Percentiles rank a stretch among this genome's conserved stretches.
phyloP scores from a whole-genome alignment of 2,113 vertebrate species.

The Aramus guarauna region DNA sequence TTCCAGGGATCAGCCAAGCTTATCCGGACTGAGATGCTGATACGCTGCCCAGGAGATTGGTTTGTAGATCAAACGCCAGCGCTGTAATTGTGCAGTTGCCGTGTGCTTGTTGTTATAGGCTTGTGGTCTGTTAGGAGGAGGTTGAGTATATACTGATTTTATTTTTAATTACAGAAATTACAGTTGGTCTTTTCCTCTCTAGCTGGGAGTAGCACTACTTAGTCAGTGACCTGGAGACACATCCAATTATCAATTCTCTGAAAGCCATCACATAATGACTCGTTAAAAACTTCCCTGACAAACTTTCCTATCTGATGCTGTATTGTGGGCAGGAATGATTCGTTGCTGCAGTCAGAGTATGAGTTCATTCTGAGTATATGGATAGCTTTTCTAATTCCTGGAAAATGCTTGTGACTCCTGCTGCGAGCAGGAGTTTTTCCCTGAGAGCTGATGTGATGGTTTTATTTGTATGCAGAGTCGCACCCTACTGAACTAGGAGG shows the following conservation, averaged over 20 bases:
- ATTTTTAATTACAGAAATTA: constrained; percentile 22
- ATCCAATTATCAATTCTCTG: constrained; percentile 21
- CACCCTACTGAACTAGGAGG: not conserved
- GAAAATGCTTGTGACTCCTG: not conserved
- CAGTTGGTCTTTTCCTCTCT: not conserved
- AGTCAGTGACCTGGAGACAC: not conserved
- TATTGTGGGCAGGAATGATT: not conserved
- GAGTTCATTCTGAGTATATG: not conserved
- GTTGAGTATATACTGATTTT: not conserved
- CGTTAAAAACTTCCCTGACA: not conserved
- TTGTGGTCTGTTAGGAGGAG: not conserved
- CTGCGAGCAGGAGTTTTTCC: not conserved
- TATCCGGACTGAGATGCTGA: not conserved
- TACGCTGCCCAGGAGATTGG: not conserved
- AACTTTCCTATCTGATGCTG: not conserved
- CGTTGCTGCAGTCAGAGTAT: not conserved
- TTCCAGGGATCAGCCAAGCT: not conserved
- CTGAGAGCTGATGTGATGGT: not conserved
- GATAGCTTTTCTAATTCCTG: not conserved
- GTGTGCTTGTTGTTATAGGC: not conserved
- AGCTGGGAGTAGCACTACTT: not conserved
- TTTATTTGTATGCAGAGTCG: not conserved
- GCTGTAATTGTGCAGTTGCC: not conserved
- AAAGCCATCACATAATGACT: constrained; percentile 10
- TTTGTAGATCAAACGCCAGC: not conserved